Base-by-base conservation (phyloP, 2,113 vertebrate species). In the Megaleporinus macrocephalus region DNA sequence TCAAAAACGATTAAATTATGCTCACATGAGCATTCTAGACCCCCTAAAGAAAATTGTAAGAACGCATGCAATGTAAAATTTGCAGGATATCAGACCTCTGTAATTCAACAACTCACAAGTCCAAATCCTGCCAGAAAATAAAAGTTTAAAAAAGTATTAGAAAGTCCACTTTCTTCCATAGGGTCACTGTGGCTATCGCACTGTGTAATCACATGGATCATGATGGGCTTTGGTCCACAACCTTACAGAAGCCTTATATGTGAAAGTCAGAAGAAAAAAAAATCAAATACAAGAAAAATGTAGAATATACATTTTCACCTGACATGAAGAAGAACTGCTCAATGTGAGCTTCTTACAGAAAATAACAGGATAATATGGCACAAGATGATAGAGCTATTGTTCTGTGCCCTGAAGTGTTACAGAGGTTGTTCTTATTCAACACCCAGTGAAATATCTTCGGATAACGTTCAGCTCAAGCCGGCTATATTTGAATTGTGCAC, bases 321-420 rank as follows among this genome's bases (percentile, higher is more conserved):
- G 70, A 30, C 22, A 51, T 63, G 26, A 59, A 44, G 29, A 62
- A 62, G 53, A 47, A 55, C 36, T 63, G 71, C 27, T 53, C 59
- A 79, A 70, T 41, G 30, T 59, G 55, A 44, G 16, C 53, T 79
- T 41, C 22, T 79, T 49, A 22, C 7, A 80, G 20, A 80, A 80
- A 53, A 53, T 63, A 63, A 33, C 70, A 73, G 69, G 22, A 36
- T 80, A 73, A 65, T 65, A 73, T 80, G 63, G 73, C 59, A 73
- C 59, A 51, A 59, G n/a, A 36, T 73, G 79, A 63, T 53, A 65
- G 26, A 53, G 70, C 49, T 81, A 73, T 75, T 81, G 59, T 73
- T 81, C 47, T 55, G 29, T 74, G n/a, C 71, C 71, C 71, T 72
- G 71, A 73, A 74, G 71, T 47, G 71, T 66, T 81, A 66, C 66